Conservation (phyloP, 2,113 vertebrate genomes). For the Fregetta grallaria region DNA sequence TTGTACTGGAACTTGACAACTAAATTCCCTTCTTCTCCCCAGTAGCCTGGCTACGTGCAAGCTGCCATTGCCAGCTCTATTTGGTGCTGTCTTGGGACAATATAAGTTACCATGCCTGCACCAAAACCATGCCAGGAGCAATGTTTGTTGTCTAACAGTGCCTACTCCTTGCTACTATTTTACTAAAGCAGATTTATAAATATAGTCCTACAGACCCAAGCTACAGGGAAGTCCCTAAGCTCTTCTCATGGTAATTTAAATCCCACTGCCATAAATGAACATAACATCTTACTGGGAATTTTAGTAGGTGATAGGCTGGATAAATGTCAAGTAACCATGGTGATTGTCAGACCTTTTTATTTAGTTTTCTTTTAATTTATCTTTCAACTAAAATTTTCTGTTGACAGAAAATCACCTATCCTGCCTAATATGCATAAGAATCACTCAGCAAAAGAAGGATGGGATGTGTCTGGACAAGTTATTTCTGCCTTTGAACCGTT, state of each 20-base stretch:
- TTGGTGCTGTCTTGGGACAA: neutral
- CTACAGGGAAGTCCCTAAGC: neutral
- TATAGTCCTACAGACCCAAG: neutral
- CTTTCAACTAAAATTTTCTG: neutral
- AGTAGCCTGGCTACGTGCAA: fast-evolving
- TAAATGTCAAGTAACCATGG: neutral
- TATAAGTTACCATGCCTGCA: neutral
- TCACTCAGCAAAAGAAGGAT: neutral
- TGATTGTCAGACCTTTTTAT: neutral
- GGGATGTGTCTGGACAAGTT: neutral
- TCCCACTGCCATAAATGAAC: neutral
- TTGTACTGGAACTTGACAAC: neutral
- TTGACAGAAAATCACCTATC: neutral
- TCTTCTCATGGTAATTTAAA: neutral
- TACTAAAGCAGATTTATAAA: neutral
- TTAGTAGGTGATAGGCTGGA: neutral
- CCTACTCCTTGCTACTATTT: neutral
- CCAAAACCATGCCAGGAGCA: neutral
- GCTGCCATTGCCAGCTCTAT: neutral
- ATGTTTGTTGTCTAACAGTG: neutral
- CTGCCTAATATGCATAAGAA: neutral
- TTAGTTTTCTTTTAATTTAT: neutral
- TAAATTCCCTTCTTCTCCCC: neutral
- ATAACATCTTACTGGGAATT: neutral
- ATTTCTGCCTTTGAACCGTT: neutral